Conservation (phyloP, 1,140 invertebrate species). For the Eurytemora carolleeae region DNA sequence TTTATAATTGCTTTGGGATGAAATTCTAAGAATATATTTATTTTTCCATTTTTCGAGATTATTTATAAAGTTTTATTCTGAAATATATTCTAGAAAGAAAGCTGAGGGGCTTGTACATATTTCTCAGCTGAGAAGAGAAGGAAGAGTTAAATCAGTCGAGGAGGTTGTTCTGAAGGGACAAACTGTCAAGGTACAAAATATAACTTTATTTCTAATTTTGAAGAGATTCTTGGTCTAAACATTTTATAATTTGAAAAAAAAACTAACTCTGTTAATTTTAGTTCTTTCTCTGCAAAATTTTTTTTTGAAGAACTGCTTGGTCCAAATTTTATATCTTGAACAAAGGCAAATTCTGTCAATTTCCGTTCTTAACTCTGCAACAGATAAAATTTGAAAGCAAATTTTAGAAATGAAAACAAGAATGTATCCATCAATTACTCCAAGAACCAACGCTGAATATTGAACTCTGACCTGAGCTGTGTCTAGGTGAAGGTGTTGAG, state of each 20-base stretch:
- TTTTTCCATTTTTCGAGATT: too few species aligned
- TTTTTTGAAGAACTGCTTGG: slow-evolving; percentile 16
- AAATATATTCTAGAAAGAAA: too few species aligned
- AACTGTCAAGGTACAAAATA: slow-evolving; percentile 36
- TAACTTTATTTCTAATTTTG: neutral
- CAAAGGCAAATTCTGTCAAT: too few species aligned
- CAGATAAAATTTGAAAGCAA: too few species aligned
- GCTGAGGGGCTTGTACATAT: slow-evolving; percentile 95
- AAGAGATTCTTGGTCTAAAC: neutral
- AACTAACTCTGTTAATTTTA: neutral
- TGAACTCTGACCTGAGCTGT: too few species aligned
- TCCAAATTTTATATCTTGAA: slow-evolving; percentile 1
- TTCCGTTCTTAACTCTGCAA: too few species aligned
- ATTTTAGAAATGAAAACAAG: too few species aligned
- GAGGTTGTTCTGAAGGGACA: slow-evolving; percentile 81
- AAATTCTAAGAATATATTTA: too few species aligned
- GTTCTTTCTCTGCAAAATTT: slow-evolving; percentile 9
- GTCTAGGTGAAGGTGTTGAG: slow-evolving; percentile 60
- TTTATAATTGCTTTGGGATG: too few species aligned
- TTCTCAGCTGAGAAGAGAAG: slow-evolving; percentile 77
- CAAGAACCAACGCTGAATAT: too few species aligned
- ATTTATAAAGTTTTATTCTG: too few species aligned
- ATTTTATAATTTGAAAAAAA: neutral
- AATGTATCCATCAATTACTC: too few species aligned
- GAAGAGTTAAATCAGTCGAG: slow-evolving; percentile 74